Percentiles rank a stretch among this genome's conserved stretches.
These are phyloP conservation scores for Tapera naevia DNA, from an alignment of 2,797 vertebrate species.

Conservation along the genomic window DNA sequence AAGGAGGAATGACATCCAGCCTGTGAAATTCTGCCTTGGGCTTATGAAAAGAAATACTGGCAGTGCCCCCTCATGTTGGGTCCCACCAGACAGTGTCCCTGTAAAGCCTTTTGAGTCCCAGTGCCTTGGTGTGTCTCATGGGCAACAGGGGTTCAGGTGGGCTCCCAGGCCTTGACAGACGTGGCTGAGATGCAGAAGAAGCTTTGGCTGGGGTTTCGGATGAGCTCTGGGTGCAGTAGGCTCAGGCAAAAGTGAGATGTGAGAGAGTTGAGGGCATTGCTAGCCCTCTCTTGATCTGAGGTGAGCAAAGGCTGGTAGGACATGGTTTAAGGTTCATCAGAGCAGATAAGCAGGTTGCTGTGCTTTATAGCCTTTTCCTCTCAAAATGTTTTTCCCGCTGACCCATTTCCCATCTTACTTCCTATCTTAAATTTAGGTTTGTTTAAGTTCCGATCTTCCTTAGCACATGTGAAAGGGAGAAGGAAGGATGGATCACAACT, in stretches of 20 bases:
- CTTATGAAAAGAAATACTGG: not conserved
- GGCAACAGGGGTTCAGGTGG: accelerated
- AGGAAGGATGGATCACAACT: not conserved
- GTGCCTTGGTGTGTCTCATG: not conserved
- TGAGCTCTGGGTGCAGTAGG: too few species aligned
- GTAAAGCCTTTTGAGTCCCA: accelerated
- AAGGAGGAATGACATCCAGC: not conserved
- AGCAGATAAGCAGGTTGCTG: not conserved
- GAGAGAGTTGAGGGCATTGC: not conserved
- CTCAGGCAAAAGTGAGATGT: not conserved
- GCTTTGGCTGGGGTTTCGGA: not conserved
- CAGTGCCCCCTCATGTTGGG: too few species aligned
- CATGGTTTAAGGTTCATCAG: not conserved
- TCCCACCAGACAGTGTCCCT: not conserved
- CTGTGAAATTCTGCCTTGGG: not conserved
- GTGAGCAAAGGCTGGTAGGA: not conserved
- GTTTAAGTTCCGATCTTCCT: not conserved
- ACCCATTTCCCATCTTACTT: not conserved
- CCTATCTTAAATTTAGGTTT: not conserved
- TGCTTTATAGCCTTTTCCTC: not conserved
- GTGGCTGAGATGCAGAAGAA: accelerated
- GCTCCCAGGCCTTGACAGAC: not conserved
- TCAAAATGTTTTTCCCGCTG: not conserved
- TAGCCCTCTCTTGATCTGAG: accelerated
- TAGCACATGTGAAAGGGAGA: not conserved